Evolutionary conservation across 2,113 vertebrate genomes (phyloP).

Genomic region (Rhinichthys klamathensis): DNA sequence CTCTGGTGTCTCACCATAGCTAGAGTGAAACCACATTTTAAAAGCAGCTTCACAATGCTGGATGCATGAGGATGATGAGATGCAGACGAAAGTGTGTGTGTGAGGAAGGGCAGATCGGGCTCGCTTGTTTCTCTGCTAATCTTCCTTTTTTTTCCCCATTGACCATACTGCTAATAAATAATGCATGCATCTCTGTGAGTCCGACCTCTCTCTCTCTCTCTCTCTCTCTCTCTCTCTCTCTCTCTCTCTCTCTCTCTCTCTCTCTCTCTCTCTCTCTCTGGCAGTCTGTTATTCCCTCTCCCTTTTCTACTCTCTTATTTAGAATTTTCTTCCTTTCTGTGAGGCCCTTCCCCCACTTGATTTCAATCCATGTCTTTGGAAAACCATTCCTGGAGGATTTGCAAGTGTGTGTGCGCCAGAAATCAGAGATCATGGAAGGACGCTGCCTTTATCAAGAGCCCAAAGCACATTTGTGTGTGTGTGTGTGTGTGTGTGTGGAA

Average conservation of each 20-base stretch:
- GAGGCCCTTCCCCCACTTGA: constrained; percentile 29
- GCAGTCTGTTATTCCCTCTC: constrained; percentile 12
- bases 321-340: not conserved
- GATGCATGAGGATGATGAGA: constrained; percentile 30
- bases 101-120: constrained; percentile 31
- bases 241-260: constrained; percentile 20
- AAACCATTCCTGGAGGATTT: constrained; percentile 54
- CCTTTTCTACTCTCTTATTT: constrained; percentile 13
- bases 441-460: constrained; percentile 29
- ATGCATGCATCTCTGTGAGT: constrained; percentile 62
- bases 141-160: constrained; percentile 30
- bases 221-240: constrained; percentile 3
- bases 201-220: constrained; percentile 36
- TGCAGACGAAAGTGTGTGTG: constrained; percentile 30
- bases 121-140: constrained; percentile 42
- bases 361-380: constrained; percentile 42
- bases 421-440: constrained; percentile 55
- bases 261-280: constrained; percentile 2
- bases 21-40: not conserved
- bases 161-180: constrained; percentile 65
- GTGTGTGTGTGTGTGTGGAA: not conserved
- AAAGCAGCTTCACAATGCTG: not conserved
- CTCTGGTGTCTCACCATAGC: not conserved
- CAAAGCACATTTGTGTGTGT: not conserved
- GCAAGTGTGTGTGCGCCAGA: constrained; percentile 29